These are phyloP conservation scores for Brachyhypopomus occidentalis DNA, from an alignment of 2,113 vertebrate species.

Conservation along the genomic window DNA sequence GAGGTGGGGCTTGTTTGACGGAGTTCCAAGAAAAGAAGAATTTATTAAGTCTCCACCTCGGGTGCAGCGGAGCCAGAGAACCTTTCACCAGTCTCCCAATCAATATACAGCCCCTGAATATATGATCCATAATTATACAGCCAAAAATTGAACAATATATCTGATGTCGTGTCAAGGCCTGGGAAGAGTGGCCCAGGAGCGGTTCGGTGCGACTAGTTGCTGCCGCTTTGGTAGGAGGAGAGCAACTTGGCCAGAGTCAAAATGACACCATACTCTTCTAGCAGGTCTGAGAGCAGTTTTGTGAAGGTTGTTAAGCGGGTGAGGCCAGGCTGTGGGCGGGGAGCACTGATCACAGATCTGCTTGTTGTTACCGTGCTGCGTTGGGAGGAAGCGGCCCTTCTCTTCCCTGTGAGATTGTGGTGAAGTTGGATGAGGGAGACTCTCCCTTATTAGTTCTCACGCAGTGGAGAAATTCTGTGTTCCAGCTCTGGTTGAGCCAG, in stretches of 20 bases:
- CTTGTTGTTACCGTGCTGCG: not conserved
- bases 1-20: conserved; percentile 78
- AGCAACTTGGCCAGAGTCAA: not conserved
- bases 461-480: conserved; percentile 76
- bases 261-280: not conserved
- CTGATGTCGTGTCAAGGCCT: conserved; percentile 48
- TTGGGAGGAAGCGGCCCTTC: conserved; percentile 32
- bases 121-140: conserved; percentile 56
- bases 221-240: conserved; percentile 2
- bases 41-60: conserved; percentile 74
- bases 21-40: conserved; percentile 77
- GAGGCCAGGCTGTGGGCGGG: not conserved
- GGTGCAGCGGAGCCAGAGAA: conserved; percentile 62
- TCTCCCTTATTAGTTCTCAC: conserved; percentile 71
- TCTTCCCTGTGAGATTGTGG: conserved; percentile 69
- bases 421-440: conserved; percentile 67
- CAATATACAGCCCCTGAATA: conserved; percentile 57
- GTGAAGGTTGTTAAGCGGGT: too few species aligned
- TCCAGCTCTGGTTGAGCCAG: conserved; percentile 69
- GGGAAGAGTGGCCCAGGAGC: conserved; percentile 27
- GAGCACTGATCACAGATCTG: not conserved
- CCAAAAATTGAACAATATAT: conserved; percentile 57
- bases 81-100: conserved; percentile 55
- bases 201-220: conserved; percentile 29
- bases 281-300: not conserved